phyloP scores from a whole-genome alignment of 2,797 vertebrate species.

The Sebastes hubbsi region DNA sequence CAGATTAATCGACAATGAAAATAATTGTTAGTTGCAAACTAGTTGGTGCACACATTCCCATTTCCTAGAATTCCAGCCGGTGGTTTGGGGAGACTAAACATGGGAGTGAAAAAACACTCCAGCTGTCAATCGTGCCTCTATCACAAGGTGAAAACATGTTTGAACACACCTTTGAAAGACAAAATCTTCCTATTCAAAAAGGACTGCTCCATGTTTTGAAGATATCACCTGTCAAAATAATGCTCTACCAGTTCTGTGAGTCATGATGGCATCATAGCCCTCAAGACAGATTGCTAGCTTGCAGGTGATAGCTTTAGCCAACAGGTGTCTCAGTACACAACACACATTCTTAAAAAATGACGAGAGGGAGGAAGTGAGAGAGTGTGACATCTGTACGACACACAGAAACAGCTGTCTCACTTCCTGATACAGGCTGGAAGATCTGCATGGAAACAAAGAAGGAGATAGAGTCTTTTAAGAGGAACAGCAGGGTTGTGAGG shows the following conservation, averaged over 20 bases:
- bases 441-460: background rate
- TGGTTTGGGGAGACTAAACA: background rate
- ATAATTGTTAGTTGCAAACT: no score
- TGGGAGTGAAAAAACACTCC: background rate
- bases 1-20: no score
- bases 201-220: background rate
- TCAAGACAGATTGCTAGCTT: background rate
- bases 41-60: background rate
- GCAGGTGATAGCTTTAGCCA: background rate
- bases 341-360: background rate
- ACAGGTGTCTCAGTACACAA: conserved; percentile 4
- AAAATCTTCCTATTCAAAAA: background rate
- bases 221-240: background rate
- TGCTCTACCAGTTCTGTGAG: background rate
- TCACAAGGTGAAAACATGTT: background rate
- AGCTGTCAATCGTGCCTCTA: background rate
- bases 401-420: conserved; percentile 32
- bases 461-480: background rate
- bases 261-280: background rate
- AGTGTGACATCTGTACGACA: background rate
- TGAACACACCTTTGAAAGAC: background rate
- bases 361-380: conserved; percentile 18
- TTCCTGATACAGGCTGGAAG: conserved; percentile 21
- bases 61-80: no score
- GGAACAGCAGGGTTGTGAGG: background rate